These are phyloP conservation scores for Eudyptes chrysolophus DNA, from an alignment of 2,113 vertebrate genomes.

Conservation along the genomic window DNA sequence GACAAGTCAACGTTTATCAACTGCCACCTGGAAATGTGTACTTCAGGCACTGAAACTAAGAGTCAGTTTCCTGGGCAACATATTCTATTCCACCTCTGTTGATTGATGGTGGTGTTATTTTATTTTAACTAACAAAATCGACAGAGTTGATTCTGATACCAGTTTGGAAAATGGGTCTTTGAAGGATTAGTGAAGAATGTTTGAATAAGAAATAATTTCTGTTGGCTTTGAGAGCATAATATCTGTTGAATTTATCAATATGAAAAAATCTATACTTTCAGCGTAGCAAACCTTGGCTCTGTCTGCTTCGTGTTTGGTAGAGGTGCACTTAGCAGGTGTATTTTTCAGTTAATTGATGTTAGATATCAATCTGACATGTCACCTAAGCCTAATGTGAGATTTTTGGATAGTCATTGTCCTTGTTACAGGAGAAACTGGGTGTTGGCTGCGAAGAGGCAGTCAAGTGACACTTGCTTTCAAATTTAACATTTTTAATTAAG, in stretches of 20 bases:
- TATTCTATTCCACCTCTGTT: neutral
- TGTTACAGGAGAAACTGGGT: neutral
- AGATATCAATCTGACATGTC: neutral
- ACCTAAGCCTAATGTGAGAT: neutral
- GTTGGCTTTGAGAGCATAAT: neutral
- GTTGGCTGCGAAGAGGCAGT: neutral
- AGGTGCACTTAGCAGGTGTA: neutral
- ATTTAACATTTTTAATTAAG: neutral
- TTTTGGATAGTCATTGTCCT: neutral
- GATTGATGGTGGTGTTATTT: neutral
- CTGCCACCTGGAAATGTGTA: neutral
- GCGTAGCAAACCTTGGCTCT: neutral
- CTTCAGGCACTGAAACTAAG: neutral
- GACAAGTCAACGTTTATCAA: neutral
- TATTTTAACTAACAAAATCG: neutral
- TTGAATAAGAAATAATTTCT: neutral
- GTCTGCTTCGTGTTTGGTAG: neutral
- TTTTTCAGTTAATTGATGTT: neutral
- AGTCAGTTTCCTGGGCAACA: neutral
- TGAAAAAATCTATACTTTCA: neutral
- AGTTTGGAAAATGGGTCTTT: neutral
- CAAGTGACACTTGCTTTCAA: neutral
- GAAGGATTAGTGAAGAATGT: neutral
- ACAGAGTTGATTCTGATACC: neutral
- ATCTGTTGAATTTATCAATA: neutral